Conservation (phyloP, 2,113 vertebrate genomes). For the Saguinus midas region DNA sequence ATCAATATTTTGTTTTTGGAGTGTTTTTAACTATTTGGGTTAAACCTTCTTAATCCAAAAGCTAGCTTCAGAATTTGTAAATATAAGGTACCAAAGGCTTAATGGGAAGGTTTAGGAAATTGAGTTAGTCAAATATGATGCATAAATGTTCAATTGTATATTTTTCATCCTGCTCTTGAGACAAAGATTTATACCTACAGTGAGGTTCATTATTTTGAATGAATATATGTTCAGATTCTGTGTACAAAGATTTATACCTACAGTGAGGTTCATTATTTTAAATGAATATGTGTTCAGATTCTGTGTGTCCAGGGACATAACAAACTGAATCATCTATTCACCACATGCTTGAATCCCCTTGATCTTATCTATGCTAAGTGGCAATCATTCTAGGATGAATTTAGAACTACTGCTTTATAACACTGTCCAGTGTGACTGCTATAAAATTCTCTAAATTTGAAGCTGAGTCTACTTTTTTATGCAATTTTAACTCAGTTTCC, state of each 20-base stretch:
- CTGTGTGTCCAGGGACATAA: neutral
- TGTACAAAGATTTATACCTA: neutral
- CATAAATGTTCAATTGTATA: neutral
- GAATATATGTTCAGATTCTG: too few relatives aligned
- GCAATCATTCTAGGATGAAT: neutral
- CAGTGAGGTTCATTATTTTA: neutral
- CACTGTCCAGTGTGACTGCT: neutral
- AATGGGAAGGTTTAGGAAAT: neutral
- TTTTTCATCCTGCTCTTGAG: neutral
- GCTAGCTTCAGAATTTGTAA: neutral
- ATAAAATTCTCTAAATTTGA: conserved; percentile 28
- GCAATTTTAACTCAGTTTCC: neutral
- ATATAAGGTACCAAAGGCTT: neutral
- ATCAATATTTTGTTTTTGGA: conserved; percentile 9
- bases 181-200: neutral
- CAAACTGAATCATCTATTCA: neutral
- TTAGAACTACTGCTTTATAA: neutral
- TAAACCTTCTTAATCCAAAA: conserved; percentile 20
- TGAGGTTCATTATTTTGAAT: neutral
- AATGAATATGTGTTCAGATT: neutral
- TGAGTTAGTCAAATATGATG: neutral
- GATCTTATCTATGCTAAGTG: neutral
- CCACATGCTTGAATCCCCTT: neutral
- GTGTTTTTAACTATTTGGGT: neutral
- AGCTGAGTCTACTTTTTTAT: neutral